These are phyloP conservation scores for Corynorhinus townsendii DNA, from an alignment of 2,113 vertebrate species.

Conservation along the genomic window DNA sequence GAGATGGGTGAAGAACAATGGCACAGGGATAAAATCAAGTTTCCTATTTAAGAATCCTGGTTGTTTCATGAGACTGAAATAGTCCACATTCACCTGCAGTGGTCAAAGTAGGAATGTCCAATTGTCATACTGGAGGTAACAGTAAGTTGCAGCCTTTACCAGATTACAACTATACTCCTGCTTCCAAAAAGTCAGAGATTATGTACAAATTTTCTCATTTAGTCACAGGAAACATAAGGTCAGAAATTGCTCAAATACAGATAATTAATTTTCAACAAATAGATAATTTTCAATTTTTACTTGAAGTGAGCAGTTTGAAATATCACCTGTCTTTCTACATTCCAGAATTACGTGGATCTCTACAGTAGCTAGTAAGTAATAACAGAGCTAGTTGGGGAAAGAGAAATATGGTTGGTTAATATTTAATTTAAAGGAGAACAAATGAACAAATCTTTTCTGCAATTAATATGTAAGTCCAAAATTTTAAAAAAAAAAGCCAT, in stretches of 20 bases:
- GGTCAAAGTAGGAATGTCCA: neutral
- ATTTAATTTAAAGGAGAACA: neutral
- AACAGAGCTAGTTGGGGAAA: neutral
- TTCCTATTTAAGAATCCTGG: neutral
- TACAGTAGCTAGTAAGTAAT: neutral
- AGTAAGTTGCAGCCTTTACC: neutral
- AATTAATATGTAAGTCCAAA: slow-evolving; percentile 28
- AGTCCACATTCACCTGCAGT: neutral
- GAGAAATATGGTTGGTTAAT: neutral
- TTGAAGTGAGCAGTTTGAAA: neutral
- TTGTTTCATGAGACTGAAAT: neutral
- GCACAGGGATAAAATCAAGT: neutral
- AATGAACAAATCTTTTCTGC: neutral
- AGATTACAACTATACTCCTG: neutral
- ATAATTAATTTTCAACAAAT: slow-evolving; percentile 7
- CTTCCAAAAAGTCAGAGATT: neutral
- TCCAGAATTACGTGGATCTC: neutral
- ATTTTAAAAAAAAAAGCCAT: neutral
- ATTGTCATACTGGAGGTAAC: neutral
- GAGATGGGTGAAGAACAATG: neutral
- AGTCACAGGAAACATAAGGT: neutral
- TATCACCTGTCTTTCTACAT: neutral
- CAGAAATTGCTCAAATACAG: neutral
- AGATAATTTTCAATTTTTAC: neutral
- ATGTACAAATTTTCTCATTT: neutral